Evolutionary conservation across 2,888 invertebrate species (phyloP).

Genomic region (Bombylius major): DNA sequence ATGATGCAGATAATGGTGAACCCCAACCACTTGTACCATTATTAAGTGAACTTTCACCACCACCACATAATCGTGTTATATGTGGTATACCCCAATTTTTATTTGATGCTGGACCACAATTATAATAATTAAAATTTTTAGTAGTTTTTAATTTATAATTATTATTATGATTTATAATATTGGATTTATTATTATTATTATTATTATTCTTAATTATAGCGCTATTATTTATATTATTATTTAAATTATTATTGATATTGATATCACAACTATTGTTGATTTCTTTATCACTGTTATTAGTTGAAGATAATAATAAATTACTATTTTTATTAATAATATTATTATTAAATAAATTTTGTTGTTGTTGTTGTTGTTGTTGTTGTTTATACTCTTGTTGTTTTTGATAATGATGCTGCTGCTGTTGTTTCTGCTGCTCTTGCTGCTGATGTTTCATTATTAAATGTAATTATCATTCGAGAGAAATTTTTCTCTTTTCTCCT

Average conservation of each 20-base stretch:
- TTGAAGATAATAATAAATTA: background rate
- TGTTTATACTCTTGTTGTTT: background rate
- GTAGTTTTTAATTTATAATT: background rate
- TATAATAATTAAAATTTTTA: background rate
- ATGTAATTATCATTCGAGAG: slow-evolving; percentile 5
- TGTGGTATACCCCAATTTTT: slow-evolving; percentile 8
- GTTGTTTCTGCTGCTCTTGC: slow-evolving; percentile 3
- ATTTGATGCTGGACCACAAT: slow-evolving; percentile 1
- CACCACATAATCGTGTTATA: slow-evolving; percentile 49
- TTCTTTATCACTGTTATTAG: background rate
- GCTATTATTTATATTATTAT: background rate
- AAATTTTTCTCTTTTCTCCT: background rate
- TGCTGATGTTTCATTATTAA: slow-evolving; percentile 8
- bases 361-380: slow-evolving; percentile 1
- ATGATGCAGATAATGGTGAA: slow-evolving; percentile 43
- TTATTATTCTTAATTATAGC: background rate
- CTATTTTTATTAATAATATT: background rate
- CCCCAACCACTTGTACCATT: slow-evolving; percentile 48
- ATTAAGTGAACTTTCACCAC: slow-evolving; percentile 71
- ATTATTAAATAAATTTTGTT: slow-evolving; percentile 3
- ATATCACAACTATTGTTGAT: slow-evolving; percentile 8
- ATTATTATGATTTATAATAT: background rate
- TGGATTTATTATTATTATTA: background rate
- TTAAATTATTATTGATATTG: slow-evolving; percentile 6
- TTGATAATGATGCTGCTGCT: background rate